Base-by-base conservation (phyloP, 92 coral and sea anemone genomes). In the Actinostola sp. region DNA sequence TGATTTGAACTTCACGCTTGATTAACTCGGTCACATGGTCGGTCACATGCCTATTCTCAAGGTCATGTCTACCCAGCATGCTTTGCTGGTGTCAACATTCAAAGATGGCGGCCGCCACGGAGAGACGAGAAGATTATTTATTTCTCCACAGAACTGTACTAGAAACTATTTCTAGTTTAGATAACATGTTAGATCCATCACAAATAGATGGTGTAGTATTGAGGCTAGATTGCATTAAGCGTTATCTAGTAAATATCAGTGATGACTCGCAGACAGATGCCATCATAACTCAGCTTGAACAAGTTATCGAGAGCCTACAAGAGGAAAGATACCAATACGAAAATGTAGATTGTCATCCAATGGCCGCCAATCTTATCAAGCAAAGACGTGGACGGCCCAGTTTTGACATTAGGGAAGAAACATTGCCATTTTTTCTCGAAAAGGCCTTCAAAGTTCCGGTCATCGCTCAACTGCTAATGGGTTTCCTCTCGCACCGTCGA, bases 401-500 rank as follows among this genome's bases (percentile, higher is more conserved):
- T 61, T 79, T 79, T 62, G 79, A 79, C 68, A 79, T 79, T 63
- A 79, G 80, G 43, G 85, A 70, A 72, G 71, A 58, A 79, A 71
- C 80, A 64, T 72, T 78, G 84, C 34, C 78, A 60, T 67, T 70
- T 79, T 46, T 71, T 70, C 72, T 79, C 71, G 79, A 79, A 79
- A 71, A 72, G 58, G 69, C 71, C 59, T 79, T 79, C 72, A 79
- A 79, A 79, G 85, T 79, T 79, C 85, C 85, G 58, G 85, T 79
- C 70, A 71, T 61, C 28, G 85, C 79, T 67, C 67, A 77, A 58
- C 83, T 77, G 83, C 83, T 67, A 54, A 77, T 77, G 83, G n/a
- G 83, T 77, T 66, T 77, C 69, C 83, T 25, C 67, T 77, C 76
- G 83, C 83, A 77, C 83, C 51, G 76, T 77, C 56, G 68, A 77